Percentiles rank a stretch among this genome's conserved stretches.
Evolutionary conservation across 2,113 vertebrate species (phyloP).

Genomic region (Talpa occidentalis): DNA sequence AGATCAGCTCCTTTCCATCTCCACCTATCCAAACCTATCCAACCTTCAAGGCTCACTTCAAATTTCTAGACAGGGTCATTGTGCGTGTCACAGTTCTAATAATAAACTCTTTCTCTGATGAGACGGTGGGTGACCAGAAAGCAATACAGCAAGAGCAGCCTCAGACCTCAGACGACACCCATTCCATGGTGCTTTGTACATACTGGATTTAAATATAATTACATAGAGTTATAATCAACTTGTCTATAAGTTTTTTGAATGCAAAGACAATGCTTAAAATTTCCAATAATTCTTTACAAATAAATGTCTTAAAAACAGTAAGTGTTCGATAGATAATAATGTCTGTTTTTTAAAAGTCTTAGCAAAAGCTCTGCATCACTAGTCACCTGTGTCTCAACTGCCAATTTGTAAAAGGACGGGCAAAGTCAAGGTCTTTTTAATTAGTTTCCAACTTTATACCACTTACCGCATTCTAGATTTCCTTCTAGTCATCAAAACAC

Average conservation of each 20-base stretch:
- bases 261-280: constrained; percentile 24
- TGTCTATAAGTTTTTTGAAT: background rate
- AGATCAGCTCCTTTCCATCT: background rate
- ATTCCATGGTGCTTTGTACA: background rate
- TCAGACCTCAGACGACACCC: background rate
- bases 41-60: background rate
- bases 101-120: too few relatives aligned
- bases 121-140: too few relatives aligned
- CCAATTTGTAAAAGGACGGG: background rate
- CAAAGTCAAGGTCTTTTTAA: constrained; percentile 7
- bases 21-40: background rate
- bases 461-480: background rate
- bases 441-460: background rate
- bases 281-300: background rate
- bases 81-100: too few relatives aligned
- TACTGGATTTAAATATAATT: background rate
- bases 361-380: background rate
- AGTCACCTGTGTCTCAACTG: background rate
- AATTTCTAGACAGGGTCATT: too few relatives aligned
- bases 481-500: background rate
- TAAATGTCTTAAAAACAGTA: background rate
- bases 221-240: background rate
- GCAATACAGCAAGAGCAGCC: background rate
- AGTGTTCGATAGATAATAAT: background rate
- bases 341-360: constrained; percentile 1